Percentiles rank a stretch among this genome's conserved stretches.
These are phyloP conservation scores for Vultur gryphus DNA, from an alignment of 2,797 vertebrate species.

Conservation along the genomic window DNA sequence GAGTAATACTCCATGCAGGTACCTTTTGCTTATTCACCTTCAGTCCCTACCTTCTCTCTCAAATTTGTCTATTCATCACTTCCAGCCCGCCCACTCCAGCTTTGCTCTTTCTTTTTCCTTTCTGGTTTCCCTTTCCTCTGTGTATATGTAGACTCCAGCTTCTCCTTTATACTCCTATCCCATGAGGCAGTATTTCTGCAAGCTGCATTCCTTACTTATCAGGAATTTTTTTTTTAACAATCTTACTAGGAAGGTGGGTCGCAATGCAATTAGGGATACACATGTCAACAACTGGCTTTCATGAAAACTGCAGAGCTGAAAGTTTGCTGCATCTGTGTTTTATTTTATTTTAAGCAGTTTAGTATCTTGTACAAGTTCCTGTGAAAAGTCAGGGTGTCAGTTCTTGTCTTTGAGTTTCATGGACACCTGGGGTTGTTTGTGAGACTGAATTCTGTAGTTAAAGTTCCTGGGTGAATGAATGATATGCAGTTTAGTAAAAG, in stretches of 20 bases:
- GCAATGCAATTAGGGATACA: slow-evolving; percentile 1
- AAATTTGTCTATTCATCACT: neutral
- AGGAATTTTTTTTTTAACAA: neutral
- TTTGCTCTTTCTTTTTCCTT: neutral
- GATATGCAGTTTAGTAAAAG: slow-evolving; percentile 14
- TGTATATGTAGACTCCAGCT: neutral
- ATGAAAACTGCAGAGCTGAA: slow-evolving; percentile 4
- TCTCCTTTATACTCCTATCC: neutral
- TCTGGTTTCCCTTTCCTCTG: neutral
- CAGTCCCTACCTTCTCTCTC: neutral
- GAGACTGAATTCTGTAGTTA: neutral
- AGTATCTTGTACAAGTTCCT: neutral
- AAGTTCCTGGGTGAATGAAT: slow-evolving; percentile 29
- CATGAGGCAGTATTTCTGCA: neutral
- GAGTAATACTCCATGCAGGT: neutral
- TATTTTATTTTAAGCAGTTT: neutral
- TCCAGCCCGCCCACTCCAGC: neutral
- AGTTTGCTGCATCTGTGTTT: slow-evolving; percentile 14
- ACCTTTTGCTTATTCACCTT: neutral
- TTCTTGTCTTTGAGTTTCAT: neutral
- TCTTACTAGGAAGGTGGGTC: neutral
- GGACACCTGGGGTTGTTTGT: slow-evolving; percentile 9
- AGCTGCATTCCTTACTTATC: neutral
- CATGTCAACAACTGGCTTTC: slow-evolving; percentile 10
- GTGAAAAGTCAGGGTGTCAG: neutral